Evolutionary conservation across 2,888 invertebrate species (phyloP).

Genomic region (Apamea epomidion): DNA sequence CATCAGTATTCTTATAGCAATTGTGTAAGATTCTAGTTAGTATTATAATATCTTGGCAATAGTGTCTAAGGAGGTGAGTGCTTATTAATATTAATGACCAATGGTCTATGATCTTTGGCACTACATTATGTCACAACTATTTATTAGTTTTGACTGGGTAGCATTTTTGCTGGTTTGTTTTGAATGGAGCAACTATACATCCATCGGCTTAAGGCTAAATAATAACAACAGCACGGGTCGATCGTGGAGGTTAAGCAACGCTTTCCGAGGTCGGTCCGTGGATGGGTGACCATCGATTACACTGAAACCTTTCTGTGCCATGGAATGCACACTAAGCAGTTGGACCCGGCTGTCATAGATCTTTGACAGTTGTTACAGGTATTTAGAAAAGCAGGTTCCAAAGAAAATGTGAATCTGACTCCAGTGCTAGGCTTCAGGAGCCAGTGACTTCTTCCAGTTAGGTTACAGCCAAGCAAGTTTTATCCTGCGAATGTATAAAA

Average conservation of each 20-base stretch:
- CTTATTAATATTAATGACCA: constrained; percentile 30
- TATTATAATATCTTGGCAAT: constrained; percentile 32
- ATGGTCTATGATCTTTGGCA: constrained; percentile 19
- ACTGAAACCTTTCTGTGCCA: background rate
- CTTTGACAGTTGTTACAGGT: too few species aligned
- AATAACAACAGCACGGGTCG: too few species aligned
- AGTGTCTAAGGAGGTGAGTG: background rate
- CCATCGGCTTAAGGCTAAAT: background rate
- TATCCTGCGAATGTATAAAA: too few species aligned
- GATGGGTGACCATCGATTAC: background rate
- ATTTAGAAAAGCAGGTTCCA: too few species aligned
- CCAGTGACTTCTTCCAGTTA: too few species aligned
- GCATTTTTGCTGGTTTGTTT: background rate
- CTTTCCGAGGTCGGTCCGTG: background rate
- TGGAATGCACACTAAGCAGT: background rate
- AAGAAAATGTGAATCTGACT: too few species aligned
- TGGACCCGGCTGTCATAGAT: background rate
- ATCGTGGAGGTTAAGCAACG: background rate
- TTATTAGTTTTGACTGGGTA: background rate
- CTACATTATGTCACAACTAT: background rate
- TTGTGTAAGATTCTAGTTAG: constrained; percentile 3
- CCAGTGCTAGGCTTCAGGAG: too few species aligned
- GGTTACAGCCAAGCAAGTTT: too few species aligned
- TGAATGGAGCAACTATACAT: background rate
- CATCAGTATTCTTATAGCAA: constrained; percentile 22